Evolutionary conservation across 23 tunicate genomes (phyloP).

Genomic region (Ciona savignyi): DNA sequence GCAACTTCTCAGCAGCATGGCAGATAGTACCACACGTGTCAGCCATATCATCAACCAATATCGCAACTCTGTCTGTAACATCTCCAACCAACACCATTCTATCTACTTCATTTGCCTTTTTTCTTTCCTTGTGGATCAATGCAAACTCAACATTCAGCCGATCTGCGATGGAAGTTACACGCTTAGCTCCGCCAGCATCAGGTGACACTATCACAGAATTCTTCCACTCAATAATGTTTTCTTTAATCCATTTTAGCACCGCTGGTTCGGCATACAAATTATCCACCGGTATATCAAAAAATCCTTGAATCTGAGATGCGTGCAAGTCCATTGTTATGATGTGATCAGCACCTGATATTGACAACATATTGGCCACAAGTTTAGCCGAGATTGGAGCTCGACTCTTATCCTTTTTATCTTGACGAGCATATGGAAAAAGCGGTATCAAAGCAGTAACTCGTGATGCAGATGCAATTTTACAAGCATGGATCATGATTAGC

Average conservation of each 20-base stretch:
- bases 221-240: constrained; percentile 91
- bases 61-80: constrained; percentile 85
- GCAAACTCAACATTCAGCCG: constrained; percentile 95
- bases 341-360: constrained; percentile 96
- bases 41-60: constrained; percentile 98
- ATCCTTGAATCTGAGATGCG: constrained; percentile 98
- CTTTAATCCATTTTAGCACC: constrained; percentile 91
- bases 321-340: constrained; percentile 98
- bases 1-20: constrained; percentile 91
- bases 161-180: constrained; percentile 96
- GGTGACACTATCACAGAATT: constrained; percentile 97
- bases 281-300: constrained; percentile 98
- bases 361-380: constrained; percentile 93
- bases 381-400: constrained; percentile 98
- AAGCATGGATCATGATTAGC: constrained; percentile 98
- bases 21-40: constrained; percentile 99
- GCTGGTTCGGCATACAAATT: constrained; percentile 99
- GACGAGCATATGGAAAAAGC: constrained; percentile 95
- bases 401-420: constrained; percentile 98
- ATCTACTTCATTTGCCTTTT: constrained; percentile 96
- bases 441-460: constrained; percentile 98
- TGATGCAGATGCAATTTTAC: constrained; percentile 98
- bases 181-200: constrained; percentile 99
- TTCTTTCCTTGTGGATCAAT: constrained; percentile 96
- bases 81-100: constrained; percentile 99